Evolutionary conservation across 2,113 vertebrate genomes (phyloP), one percentile per base, ranked within the genome.

Genomic region (Pelvicachromis taeniatus): DNA sequence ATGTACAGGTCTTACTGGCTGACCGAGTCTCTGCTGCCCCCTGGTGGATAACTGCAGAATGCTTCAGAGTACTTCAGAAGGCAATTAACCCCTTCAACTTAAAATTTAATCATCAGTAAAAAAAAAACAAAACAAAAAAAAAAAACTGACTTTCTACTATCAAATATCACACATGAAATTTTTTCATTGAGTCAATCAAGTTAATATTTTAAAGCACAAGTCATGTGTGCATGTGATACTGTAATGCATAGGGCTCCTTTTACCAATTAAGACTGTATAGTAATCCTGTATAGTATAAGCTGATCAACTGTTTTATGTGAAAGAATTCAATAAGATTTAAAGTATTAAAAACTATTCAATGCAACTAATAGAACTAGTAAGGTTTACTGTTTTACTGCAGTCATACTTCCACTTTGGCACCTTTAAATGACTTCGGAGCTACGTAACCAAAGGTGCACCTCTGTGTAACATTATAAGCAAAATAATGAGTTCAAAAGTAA

Each of bases 1-100:
- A 50, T 58, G 82, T 68, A 35, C 10, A 23, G 14, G 33, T 59
- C 65, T 56, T 14, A 45, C 38, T 33, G 40, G 42, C 35, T 85
- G 55, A 26, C 21, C 29, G 29, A 31, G 88, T 31, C 45, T 92
- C 23, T 96, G 89, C 93, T 95, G 95, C 31, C 94, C 89, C 89
- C 95, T 95, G 80, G 86, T 95, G 95, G 86, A 87, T 59, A 42
- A 78, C 31, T 21, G 7, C 3, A 68, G 53, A 83, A 83, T 13
- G 3, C 19, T n/a, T 63, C 59, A 63, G 42, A 29, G 23, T 29
- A 16, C 50, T 19, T 9, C 9, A 8, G 50, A 73, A 73, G 68
- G 26, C 48, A 75, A 19, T 17, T 7, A 48, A 29, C 23, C 0
- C 16, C 16, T 75, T 50, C 6, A 50, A 75, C 26, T 31, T 50